phyloP scores from a whole-genome alignment of 2,888 invertebrate genomes.

The Drosophila macrothrix region DNA sequence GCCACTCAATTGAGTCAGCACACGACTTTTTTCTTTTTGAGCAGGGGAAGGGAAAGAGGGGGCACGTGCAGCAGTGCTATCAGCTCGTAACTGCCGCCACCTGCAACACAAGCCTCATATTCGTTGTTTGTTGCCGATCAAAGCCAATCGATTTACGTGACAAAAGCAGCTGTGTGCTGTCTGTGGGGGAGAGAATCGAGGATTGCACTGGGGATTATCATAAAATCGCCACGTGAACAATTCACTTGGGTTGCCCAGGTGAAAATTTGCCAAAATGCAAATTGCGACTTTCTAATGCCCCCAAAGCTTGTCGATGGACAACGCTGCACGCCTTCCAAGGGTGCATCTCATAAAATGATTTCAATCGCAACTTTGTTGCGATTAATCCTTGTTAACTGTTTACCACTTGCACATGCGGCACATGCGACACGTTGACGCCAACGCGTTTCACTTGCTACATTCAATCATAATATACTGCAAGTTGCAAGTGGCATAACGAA shows the following conservation, averaged over 20 bases:
- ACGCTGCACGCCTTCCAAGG: constrained; percentile 54
- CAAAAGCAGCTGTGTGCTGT: constrained; percentile 27
- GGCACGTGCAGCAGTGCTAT: constrained; percentile 30
- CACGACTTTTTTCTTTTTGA: constrained; percentile 30
- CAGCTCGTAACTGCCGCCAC: constrained; percentile 49
- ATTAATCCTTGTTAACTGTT: constrained; percentile 46
- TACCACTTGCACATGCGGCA: constrained; percentile 47
- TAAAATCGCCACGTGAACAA: constrained; percentile 74
- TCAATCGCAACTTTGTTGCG: constrained; percentile 28
- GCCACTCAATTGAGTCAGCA: constrained; percentile 57
- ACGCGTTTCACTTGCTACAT: constrained; percentile 51
- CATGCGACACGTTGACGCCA: constrained; percentile 27
- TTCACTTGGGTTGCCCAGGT: constrained; percentile 29
- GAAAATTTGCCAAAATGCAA: constrained; percentile 51
- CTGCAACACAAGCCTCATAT: constrained; percentile 58
- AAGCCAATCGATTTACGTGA: constrained; percentile 62
- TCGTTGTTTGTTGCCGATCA: constrained; percentile 50
- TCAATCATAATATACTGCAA: constrained; percentile 48
- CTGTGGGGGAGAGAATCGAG: neutral
- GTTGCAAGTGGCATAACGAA: constrained; percentile 24
- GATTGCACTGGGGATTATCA: constrained; percentile 59
- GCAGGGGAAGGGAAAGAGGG: neutral
- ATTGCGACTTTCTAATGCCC: constrained; percentile 55
- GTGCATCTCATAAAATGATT: constrained; percentile 65
- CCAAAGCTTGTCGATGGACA: neutral